Evolutionary conservation across 1,140 invertebrate genomes (phyloP).

Genomic region (Temnothorax longispinosus): DNA sequence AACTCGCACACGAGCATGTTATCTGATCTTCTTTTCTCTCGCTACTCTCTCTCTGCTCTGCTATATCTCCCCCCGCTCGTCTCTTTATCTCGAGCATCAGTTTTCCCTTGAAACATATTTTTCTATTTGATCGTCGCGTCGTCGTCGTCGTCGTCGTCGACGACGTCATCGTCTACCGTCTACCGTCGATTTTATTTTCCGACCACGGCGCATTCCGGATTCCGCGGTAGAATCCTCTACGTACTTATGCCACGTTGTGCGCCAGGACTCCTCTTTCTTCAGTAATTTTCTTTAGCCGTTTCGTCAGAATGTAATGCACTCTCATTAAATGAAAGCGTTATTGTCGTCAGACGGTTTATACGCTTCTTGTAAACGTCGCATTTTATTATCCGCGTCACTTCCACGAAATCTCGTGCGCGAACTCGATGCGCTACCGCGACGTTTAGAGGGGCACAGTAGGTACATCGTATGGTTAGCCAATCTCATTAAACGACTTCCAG

Average conservation of each 20-base stretch:
- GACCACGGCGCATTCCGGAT: background rate
- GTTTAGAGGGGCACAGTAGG: background rate
- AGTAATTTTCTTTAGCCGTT: conserved; percentile 36
- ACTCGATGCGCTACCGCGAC: background rate
- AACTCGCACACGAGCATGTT: conserved; percentile 22
- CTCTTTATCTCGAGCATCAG: conserved; percentile 39
- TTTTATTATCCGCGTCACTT: conserved; percentile 20
- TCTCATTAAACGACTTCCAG: conserved; percentile 22
- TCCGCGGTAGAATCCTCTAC: background rate
- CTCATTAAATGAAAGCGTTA: conserved; percentile 47
- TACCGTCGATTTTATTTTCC: conserved; percentile 42
- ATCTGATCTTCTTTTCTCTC: conserved; percentile 29
- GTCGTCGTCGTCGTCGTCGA: background rate
- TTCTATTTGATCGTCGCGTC: conserved; percentile 46
- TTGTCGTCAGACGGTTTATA: conserved; percentile 12
- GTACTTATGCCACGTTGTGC: background rate
- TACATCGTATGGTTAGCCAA: conserved; percentile 19
- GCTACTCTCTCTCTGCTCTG: background rate
- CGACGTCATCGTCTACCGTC: conserved; percentile 19
- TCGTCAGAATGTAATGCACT: conserved; percentile 22
- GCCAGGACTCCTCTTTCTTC: background rate
- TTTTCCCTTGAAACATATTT: conserved; percentile 46
- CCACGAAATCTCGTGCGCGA: conserved; percentile 25
- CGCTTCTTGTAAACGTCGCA: conserved; percentile 32
- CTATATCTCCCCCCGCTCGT: background rate